Percentiles rank a stretch among this genome's conserved stretches.
phyloP scores from a whole-genome alignment of 2,888 invertebrate genomes.

The Drosophila maculinotata region DNA sequence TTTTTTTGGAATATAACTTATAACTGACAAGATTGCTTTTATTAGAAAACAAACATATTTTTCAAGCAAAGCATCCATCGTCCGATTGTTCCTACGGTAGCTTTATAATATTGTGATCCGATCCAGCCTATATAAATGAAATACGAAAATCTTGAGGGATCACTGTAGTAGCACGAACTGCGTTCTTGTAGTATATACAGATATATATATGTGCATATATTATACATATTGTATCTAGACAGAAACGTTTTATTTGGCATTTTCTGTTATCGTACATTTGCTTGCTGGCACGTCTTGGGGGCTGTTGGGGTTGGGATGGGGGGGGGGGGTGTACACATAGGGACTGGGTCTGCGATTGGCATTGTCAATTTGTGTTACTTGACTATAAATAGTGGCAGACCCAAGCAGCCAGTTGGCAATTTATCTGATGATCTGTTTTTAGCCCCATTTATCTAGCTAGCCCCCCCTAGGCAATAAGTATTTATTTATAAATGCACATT shows the following conservation, averaged over 20 bases:
- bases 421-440: constrained; percentile 38
- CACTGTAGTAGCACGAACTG: constrained; percentile 5
- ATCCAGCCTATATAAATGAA: not conserved
- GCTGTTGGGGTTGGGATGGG: not conserved
- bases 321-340: not conserved
- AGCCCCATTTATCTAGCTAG: constrained; percentile 5
- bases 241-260: constrained; percentile 15
- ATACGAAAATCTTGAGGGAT: not conserved
- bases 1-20: no score
- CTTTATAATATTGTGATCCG: no score
- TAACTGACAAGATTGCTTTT: no score
- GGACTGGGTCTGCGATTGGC: constrained; percentile 16
- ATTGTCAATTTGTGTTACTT: constrained; percentile 48
- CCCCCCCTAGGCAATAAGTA: constrained; percentile 1
- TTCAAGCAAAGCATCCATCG: no score
- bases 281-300: constrained; percentile 17
- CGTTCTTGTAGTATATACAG: not conserved
- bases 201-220: not conserved
- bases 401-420: constrained; percentile 27
- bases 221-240: constrained; percentile 3
- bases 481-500: not conserved
- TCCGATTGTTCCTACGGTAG: no score
- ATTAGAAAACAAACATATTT: no score
- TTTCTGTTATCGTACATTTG: constrained; percentile 47
- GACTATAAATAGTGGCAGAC: constrained; percentile 40